These are phyloP conservation scores for Bettongia penicillata DNA, from an alignment of 2,113 vertebrate species.

Conservation along the genomic window DNA sequence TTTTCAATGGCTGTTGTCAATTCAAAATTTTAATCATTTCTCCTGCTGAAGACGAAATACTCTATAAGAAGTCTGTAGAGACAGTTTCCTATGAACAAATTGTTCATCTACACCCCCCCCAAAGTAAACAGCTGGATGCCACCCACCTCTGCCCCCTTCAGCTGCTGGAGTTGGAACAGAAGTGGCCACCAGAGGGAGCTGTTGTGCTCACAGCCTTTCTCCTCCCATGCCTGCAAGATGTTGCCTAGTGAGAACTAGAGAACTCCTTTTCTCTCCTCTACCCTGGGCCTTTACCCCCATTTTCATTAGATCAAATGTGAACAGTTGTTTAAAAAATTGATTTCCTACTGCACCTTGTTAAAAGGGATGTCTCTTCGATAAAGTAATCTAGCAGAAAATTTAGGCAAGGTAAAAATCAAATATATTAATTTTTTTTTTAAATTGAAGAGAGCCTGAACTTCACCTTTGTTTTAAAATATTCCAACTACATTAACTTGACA, in stretches of 20 bases:
- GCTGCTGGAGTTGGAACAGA: background rate
- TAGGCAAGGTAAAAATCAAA: background rate
- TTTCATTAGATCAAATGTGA: background rate
- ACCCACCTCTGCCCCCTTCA: background rate
- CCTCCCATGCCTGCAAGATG: background rate
- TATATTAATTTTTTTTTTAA: background rate
- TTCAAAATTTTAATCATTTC: background rate
- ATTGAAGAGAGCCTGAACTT: background rate
- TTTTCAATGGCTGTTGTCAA: background rate
- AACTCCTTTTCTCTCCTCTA: background rate
- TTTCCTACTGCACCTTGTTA: background rate
- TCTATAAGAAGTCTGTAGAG: background rate
- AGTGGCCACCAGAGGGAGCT: background rate
- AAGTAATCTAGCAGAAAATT: background rate
- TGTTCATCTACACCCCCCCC: background rate
- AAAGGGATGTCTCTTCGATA: background rate
- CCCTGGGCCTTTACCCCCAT: background rate
- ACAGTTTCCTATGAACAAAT: background rate
- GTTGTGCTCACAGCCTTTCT: background rate
- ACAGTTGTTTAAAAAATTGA: background rate
- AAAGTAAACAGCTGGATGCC: background rate
- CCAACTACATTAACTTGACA: background rate
- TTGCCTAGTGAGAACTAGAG: background rate
- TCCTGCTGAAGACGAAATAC: background rate
- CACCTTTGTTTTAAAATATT: background rate